These are phyloP conservation scores for Ceramica pisi DNA, from an alignment of 2,888 invertebrate genomes.

Conservation along the genomic window DNA sequence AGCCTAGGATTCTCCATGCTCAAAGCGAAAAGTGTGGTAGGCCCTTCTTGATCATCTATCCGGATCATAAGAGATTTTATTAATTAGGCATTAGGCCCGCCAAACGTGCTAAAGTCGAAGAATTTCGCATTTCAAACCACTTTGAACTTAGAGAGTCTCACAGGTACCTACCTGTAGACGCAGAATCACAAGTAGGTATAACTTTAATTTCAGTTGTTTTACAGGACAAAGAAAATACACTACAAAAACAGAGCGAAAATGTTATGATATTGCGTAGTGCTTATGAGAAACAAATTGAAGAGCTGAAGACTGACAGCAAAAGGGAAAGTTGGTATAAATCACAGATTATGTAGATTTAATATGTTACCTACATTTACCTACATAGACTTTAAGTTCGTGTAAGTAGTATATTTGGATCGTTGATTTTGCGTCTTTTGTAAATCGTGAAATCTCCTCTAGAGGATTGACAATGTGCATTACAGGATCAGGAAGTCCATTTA, in stretches of 20 bases:
- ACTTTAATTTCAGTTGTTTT: not conserved
- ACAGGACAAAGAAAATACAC: conserved; percentile 82
- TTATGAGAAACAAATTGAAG: conserved; percentile 81
- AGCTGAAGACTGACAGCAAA: conserved; percentile 75
- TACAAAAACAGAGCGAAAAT: conserved; percentile 75
- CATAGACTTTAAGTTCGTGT: not conserved
- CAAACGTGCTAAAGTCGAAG: no score
- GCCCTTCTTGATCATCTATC: no score
- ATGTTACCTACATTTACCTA: not conserved
- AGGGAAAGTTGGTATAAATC: conserved; percentile 77
- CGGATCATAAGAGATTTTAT: no score
- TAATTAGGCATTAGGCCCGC: no score
- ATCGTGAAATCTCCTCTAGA: not conserved
- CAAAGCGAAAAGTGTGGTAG: no score
- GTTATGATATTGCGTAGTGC: conserved; percentile 73
- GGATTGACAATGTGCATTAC: no score
- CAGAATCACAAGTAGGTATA: not conserved
- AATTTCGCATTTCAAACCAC: no score
- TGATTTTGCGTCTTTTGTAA: not conserved
- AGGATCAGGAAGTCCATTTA: no score
- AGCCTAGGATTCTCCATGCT: no score
- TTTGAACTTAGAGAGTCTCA: no score
- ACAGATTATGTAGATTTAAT: not conserved
- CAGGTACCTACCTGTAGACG: not conserved
- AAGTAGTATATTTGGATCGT: not conserved